phyloP scores from a whole-genome alignment of 2,888 invertebrate species.

The Eupeodes latifasciatus region DNA sequence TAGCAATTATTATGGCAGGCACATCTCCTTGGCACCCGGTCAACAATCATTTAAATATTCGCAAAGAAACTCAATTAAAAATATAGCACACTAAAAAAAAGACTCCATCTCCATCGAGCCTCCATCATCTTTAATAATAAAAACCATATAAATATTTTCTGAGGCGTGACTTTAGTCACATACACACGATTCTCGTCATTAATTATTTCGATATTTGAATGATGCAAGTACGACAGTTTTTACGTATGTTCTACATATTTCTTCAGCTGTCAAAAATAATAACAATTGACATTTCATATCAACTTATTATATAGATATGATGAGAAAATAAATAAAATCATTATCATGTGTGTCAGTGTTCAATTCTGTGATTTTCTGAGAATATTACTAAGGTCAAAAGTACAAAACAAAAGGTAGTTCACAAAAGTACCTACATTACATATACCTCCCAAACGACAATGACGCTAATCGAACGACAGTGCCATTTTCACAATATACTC shows the following conservation, averaged over 20 bases:
- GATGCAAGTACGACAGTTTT: slow-evolving; percentile 34
- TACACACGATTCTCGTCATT: background rate
- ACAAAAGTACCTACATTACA: slow-evolving; percentile 8
- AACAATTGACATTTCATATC: slow-evolving; percentile 60
- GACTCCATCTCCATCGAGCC: slow-evolving; percentile 46
- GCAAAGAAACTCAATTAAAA: slow-evolving; percentile 11
- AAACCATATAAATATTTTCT: slow-evolving; percentile 21
- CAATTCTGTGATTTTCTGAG: slow-evolving; percentile 48
- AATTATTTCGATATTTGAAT: slow-evolving; percentile 7
- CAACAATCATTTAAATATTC: slow-evolving; percentile 29
- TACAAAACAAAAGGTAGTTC: background rate
- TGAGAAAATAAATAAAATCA: slow-evolving; percentile 41
- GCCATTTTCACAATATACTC: slow-evolving; percentile 45
- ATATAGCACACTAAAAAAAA: background rate
- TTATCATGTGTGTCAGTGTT: slow-evolving; percentile 30
- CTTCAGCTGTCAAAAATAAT: background rate
- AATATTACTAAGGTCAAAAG: slow-evolving; percentile 58
- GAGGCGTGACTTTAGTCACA: slow-evolving; percentile 54
- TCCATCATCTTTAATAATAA: slow-evolving; percentile 50
- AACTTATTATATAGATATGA: slow-evolving; percentile 48
- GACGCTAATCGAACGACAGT: slow-evolving; percentile 64
- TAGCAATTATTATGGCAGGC: background rate
- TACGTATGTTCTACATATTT: background rate
- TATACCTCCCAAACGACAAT: slow-evolving; percentile 43
- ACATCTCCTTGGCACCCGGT: background rate